phyloP scores from a whole-genome alignment of 2,797 vertebrate genomes.

The Alouatta caraya region DNA sequence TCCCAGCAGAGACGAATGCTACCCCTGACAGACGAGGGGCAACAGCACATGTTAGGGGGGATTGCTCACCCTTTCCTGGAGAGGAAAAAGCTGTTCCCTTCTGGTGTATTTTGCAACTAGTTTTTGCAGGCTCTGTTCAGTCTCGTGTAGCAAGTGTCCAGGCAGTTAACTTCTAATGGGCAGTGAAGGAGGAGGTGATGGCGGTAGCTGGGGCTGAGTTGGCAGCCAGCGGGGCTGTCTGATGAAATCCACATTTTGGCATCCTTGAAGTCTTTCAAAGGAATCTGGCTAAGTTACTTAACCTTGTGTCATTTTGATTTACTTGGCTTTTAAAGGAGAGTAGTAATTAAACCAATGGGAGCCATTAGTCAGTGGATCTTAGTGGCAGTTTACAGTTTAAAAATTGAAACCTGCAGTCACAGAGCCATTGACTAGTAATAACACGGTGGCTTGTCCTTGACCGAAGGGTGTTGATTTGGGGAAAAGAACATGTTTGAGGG shows the following conservation, averaged over 20 bases:
- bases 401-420: slow-evolving; percentile 19
- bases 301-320: slow-evolving; percentile 18
- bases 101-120: neutral
- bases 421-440: neutral
- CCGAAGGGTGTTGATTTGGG: neutral
- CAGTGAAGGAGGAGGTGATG: neutral
- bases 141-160: neutral
- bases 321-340: slow-evolving; percentile 26
- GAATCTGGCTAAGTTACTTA: slow-evolving; percentile 39
- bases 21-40: neutral
- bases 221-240: slow-evolving; percentile 15
- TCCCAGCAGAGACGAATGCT: neutral
- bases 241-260: slow-evolving; percentile 43
- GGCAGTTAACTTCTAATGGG: neutral
- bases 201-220: neutral
- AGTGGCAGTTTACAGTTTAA: neutral
- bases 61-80: slow-evolving; percentile 14
- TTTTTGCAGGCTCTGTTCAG: neutral
- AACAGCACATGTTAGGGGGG: neutral
- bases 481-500: neutral
- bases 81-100: neutral
- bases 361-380: neutral
- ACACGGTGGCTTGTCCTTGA: neutral
- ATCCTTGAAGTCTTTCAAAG: slow-evolving; percentile 43
- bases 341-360: slow-evolving; percentile 37